Conservation (phyloP, 2,888 invertebrate genomes). For the Abrostola triplasia region DNA sequence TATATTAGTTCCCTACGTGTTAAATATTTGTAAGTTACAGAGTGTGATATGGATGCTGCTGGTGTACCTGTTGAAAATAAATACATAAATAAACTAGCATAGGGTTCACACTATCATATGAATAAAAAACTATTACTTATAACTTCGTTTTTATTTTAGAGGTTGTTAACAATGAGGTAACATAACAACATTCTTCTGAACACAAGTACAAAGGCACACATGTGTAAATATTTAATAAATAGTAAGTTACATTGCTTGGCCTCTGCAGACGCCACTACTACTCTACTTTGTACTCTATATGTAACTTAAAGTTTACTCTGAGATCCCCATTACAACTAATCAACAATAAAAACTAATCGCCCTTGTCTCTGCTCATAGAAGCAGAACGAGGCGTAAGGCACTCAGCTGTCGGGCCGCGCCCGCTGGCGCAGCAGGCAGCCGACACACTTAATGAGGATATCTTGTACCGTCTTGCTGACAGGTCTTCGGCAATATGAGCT, state of each 20-base stretch:
- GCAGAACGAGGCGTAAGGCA: conserved; percentile 14
- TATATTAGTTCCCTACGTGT: no score
- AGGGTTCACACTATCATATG: no score
- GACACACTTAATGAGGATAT: no score
- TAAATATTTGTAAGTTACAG: no score
- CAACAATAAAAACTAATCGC: conserved; percentile 53
- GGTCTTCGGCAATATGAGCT: background rate
- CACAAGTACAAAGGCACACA: conserved; percentile 70
- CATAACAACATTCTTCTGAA: conserved; percentile 65
- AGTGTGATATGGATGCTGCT: no score
- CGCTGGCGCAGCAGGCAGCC: no score
- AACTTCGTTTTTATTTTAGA: conserved; percentile 52
- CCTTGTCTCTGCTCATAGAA: background rate
- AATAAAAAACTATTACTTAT: conserved; percentile 12
- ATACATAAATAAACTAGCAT: no score
- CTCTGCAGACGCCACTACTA: conserved; percentile 23
- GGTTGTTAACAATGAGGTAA: conserved; percentile 72
- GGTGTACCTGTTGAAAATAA: no score
- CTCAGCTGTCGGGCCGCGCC: background rate
- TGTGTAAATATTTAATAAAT: conserved; percentile 33
- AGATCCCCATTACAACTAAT: conserved; percentile 68
- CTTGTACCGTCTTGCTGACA: no score
- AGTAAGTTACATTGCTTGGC: conserved; percentile 20
- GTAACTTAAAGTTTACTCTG: conserved; percentile 62
- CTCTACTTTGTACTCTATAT: conserved; percentile 66